Conservation (phyloP, 2,888 invertebrate genomes). For the Ophioninae sp. region DNA sequence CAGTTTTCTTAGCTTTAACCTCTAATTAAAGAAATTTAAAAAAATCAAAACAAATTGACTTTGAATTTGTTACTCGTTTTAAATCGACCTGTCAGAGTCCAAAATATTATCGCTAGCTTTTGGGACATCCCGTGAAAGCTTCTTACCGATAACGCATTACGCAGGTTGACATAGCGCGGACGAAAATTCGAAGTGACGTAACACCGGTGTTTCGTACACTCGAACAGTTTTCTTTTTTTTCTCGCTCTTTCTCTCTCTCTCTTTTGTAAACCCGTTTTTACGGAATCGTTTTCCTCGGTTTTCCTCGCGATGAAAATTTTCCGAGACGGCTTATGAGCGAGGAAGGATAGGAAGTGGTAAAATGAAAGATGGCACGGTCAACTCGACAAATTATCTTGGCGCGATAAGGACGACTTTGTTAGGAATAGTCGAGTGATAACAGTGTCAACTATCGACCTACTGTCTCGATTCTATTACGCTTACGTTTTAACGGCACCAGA, state of each 20-base stretch:
- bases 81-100: no score
- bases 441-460: conserved; percentile 52
- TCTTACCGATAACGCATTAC: not conserved
- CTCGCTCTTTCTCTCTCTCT: not conserved
- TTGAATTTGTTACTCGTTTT: no score
- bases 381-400: conserved; percentile 46
- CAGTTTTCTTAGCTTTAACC: no score
- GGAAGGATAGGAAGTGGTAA: not conserved
- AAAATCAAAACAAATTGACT: no score
- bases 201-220: not conserved
- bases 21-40: no score
- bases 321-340: not conserved
- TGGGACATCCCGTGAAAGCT: no score
- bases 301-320: conserved; percentile 12
- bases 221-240: not conserved
- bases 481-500: conserved; percentile 7
- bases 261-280: not conserved
- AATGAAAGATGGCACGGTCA: conserved; percentile 37
- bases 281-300: not conserved
- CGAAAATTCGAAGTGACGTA: not conserved
- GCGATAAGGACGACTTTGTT: conserved; percentile 58
- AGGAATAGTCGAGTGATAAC: conserved; percentile 30
- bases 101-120: no score
- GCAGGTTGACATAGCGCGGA: not conserved
- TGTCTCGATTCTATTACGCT: conserved; percentile 46